These are phyloP conservation scores for Saturnia pavonia DNA, from an alignment of 2,888 invertebrate genomes.

Conservation along the genomic window DNA sequence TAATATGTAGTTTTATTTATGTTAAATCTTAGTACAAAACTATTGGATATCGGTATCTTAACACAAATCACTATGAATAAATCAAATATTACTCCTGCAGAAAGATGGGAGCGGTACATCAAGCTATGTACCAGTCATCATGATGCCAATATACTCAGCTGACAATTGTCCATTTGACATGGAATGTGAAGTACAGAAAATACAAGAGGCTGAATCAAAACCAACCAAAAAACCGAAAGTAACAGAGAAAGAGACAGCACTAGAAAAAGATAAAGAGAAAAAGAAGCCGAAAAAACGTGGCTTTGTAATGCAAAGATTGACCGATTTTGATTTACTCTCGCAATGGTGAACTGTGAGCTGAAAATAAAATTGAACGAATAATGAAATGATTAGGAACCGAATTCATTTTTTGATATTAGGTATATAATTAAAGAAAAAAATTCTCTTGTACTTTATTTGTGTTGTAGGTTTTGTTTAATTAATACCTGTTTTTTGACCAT, in stretches of 20 bases:
- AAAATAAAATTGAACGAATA: neutral
- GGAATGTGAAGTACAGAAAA: slow-evolving; percentile 61
- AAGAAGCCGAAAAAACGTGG: slow-evolving; percentile 58
- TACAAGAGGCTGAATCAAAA: slow-evolving; percentile 47
- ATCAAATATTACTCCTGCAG: slow-evolving; percentile 33
- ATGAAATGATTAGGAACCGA: neutral
- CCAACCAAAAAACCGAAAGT: slow-evolving; percentile 40
- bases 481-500: too few species aligned
- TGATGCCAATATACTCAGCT: slow-evolving; percentile 70
- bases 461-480: neutral
- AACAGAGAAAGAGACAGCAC: slow-evolving; percentile 31
- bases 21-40: neutral
- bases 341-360: slow-evolving; percentile 22
- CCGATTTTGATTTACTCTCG: slow-evolving; percentile 29
- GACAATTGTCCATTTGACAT: slow-evolving; percentile 70
- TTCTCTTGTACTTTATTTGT: too few species aligned
- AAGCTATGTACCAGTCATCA: slow-evolving; percentile 66
- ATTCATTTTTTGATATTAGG: too few species aligned
- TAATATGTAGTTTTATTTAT: neutral
- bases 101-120: slow-evolving; percentile 42
- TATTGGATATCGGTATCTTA: neutral
- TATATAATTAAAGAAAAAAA: too few species aligned
- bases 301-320: slow-evolving; percentile 31
- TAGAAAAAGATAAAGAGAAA: slow-evolving; percentile 51
- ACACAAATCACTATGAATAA: neutral